Conservation (phyloP, 2,888 invertebrate species). For the Salpingus planirostris region DNA sequence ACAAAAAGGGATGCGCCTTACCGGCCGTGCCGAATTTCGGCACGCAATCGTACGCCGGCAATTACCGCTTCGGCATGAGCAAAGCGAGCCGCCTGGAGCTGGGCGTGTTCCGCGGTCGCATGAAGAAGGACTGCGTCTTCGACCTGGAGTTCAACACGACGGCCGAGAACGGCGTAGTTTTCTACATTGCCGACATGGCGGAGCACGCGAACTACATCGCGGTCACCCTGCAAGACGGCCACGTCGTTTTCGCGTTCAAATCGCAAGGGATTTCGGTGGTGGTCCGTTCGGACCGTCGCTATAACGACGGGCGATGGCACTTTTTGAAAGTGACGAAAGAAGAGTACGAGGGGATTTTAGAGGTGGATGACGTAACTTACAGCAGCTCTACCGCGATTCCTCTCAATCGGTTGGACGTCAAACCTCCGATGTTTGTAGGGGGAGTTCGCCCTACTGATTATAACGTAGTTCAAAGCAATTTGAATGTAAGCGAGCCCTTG, state of each 20-base stretch:
- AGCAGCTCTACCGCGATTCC: constrained; percentile 28
- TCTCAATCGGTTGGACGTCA: constrained; percentile 49
- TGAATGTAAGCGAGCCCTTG: constrained; percentile 54
- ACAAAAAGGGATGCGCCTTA: constrained; percentile 43
- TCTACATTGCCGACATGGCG: constrained; percentile 66
- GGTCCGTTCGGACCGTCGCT: constrained; percentile 48
- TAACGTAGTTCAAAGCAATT: constrained; percentile 37
- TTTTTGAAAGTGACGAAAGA: constrained; percentile 58
- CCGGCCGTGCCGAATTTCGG: constrained; percentile 46
- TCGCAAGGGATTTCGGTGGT: too few species aligned
- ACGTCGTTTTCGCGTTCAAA: too few species aligned
- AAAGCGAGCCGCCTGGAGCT: constrained; percentile 68
- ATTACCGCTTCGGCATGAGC: constrained; percentile 56
- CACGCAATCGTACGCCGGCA: constrained; percentile 32
- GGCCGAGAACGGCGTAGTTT: constrained; percentile 68
- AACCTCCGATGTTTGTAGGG: constrained; percentile 71
- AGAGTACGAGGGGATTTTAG: constrained; percentile 54
- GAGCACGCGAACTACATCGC: constrained; percentile 54
- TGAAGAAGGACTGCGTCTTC: constrained; percentile 62
- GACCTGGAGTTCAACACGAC: constrained; percentile 71
- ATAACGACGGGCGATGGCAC: constrained; percentile 77
- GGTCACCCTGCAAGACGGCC: constrained; percentile 65
- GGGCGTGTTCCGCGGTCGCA: constrained; percentile 45
- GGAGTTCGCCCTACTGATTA: constrained; percentile 54
- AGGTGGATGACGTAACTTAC: constrained; percentile 50